Evolutionary conservation across 2,113 vertebrate genomes (phyloP), one percentile per base, ranked within the genome.

Genomic region (Phrynosoma platyrhinos): DNA sequence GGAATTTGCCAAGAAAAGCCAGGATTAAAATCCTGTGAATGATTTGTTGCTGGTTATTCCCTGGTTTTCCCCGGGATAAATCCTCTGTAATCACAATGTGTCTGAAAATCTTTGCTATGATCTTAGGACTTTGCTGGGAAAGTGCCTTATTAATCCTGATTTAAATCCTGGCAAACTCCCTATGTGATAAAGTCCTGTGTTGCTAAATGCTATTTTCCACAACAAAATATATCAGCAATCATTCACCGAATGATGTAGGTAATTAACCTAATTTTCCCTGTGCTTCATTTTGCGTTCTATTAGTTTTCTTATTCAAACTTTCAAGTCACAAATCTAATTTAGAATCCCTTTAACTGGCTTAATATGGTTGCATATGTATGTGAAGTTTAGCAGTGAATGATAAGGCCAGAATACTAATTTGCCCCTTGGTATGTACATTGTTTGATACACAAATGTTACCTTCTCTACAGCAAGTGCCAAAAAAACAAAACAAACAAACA

Each of bases 291-390:
- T 97, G 93, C 95, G 90, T 97, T 96, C 94, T 95, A 94, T 97
- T 97, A 96, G 92, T 95, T 97, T 97, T 95, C 95, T 97, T 97
- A 97, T 97, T 98, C 95, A 96, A 97, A 97, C 95, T 96, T 96
- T 94, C 96, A 97, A 96, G 95, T 95, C 97, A 97, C 96, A 97
- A 97, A 98, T 97, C 95, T 97, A 96, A 97, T 97, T 97, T 96
- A 96, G 96, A 97, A 94, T 92, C 92, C 94, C 95, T 96, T 58
- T 96, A 97, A 96, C 93, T 96, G 92, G 90, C 95, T 93, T 96
- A 96, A 97, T 90, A 80, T 93, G 94, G 95, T 91, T 96, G 93
- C 94, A 94, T 96, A 92, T 95, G 91, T 1, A 6, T 95, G 94
- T 89, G 94, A 88, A 90, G 94, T 96, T 92, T 94, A 95, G 92